Percentiles rank a stretch among this genome's conserved stretches.
Conservation (phyloP, 2,888 invertebrate genomes). For the Tetramorium bicarinatum region DNA sequence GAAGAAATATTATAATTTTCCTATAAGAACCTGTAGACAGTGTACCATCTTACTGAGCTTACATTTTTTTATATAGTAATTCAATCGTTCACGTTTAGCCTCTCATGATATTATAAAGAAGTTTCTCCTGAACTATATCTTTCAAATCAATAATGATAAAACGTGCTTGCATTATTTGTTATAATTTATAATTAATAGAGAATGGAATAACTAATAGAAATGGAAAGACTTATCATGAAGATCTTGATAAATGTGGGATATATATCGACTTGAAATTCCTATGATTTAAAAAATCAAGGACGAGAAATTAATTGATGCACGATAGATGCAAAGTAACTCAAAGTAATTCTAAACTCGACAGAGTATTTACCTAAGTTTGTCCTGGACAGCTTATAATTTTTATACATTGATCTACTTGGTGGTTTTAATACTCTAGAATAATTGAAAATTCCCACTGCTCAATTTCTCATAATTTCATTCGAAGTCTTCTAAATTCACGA, state of each 20-base stretch:
- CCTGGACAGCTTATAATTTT: conserved; percentile 67
- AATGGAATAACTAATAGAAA: conserved; percentile 46
- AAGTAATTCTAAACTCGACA: conserved; percentile 27
- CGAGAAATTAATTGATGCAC: conserved; percentile 14
- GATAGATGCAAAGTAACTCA: conserved; percentile 31
- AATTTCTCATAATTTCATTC: conserved; percentile 62
- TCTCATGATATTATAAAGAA: conserved; percentile 40
- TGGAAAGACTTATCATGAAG: conserved; percentile 69
- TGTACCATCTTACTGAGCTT: not conserved
- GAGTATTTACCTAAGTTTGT: conserved; percentile 69
- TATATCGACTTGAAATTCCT: conserved; percentile 52
- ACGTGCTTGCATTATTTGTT: conserved; percentile 36
- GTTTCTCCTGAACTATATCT: conserved; percentile 41
- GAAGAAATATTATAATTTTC: conserved; percentile 40
- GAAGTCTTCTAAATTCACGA: conserved; percentile 90
- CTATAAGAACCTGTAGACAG: not conserved
- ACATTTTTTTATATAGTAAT: not conserved
- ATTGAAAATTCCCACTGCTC: conserved; percentile 66
- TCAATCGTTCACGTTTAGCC: conserved; percentile 34
- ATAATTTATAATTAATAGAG: conserved; percentile 58
- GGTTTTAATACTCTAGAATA: conserved; percentile 72
- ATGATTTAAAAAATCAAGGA: not conserved
- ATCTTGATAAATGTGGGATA: conserved; percentile 57
- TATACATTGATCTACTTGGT: conserved; percentile 74
- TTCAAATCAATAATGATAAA: conserved; percentile 50